phyloP scores from a whole-genome alignment of 2,113 vertebrate species.

The Brachypteracias leptosomus region DNA sequence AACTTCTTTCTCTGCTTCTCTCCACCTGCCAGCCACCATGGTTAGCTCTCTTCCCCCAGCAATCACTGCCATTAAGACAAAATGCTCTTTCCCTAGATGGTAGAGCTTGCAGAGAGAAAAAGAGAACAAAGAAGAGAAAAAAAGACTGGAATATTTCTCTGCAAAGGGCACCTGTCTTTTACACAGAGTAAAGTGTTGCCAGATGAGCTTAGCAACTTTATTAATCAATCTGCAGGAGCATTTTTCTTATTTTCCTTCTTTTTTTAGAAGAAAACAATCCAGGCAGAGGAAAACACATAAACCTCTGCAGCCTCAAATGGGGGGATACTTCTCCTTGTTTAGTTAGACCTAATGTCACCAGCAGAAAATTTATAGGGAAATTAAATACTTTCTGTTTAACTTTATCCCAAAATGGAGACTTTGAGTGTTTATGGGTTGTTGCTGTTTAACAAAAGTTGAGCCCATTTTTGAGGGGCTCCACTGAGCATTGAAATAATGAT shows the following conservation, averaged over 20 bases:
- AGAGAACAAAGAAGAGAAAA: not conserved
- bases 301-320: not conserved
- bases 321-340: not conserved
- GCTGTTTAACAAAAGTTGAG: not conserved
- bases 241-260: not conserved
- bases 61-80: conserved; percentile 35
- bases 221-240: not conserved
- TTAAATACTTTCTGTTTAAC: fast-evolving
- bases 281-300: not conserved
- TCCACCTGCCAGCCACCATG: not conserved
- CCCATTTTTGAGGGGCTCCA: not conserved
- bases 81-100: not conserved
- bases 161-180: conserved; percentile 53
- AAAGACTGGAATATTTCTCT: not conserved
- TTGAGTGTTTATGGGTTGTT: not conserved
- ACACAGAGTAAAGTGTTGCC: conserved; percentile 1
- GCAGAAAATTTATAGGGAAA: not conserved
- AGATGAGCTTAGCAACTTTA: not conserved
- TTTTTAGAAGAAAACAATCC: not conserved
- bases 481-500: not conserved
- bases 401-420: not conserved
- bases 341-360: not conserved
- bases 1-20: not conserved
- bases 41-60: not conserved
- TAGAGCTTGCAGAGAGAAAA: not conserved